Evolutionary conservation across 2,888 invertebrate genomes (phyloP).

Genomic region (Drosophila dives): DNA sequence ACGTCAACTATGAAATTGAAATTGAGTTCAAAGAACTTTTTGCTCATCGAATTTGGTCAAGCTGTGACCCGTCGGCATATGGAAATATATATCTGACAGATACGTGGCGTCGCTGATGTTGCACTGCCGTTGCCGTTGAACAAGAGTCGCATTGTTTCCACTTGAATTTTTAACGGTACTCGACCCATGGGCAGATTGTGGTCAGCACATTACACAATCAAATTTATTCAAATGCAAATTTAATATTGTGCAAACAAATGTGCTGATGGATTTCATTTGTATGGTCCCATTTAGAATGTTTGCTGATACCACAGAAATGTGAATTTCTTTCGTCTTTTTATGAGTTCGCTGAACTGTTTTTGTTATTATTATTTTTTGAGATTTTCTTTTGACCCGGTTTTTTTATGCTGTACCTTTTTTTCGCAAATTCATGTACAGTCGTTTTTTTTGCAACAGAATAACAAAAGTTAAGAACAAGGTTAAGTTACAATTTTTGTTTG

Average conservation of each 20-base stretch:
- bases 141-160: slow-evolving; percentile 55
- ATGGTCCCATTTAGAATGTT: not conserved
- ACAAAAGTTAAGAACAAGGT: not conserved
- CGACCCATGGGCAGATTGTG: not conserved
- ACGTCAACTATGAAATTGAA: slow-evolving; percentile 42
- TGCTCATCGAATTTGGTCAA: slow-evolving; percentile 16
- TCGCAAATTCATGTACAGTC: slow-evolving; percentile 3
- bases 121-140: slow-evolving; percentile 22
- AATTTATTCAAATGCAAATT: slow-evolving; percentile 75
- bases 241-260: slow-evolving; percentile 9
- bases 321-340: slow-evolving; percentile 42
- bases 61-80: slow-evolving; percentile 37
- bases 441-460: not conserved
- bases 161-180: slow-evolving; percentile 66
- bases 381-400: not conserved
- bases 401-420: slow-evolving; percentile 4
- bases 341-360: slow-evolving; percentile 63
- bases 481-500: slow-evolving; percentile 2
- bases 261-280: not conserved
- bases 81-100: slow-evolving; percentile 76
- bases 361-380: not conserved
- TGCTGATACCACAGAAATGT: slow-evolving; percentile 29
- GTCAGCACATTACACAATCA: slow-evolving; percentile 55
- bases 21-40: slow-evolving; percentile 69
- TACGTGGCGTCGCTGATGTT: slow-evolving; percentile 66